Evolutionary conservation across 2,113 vertebrate species (phyloP).

Genomic region (Stigmatopora nigra): DNA sequence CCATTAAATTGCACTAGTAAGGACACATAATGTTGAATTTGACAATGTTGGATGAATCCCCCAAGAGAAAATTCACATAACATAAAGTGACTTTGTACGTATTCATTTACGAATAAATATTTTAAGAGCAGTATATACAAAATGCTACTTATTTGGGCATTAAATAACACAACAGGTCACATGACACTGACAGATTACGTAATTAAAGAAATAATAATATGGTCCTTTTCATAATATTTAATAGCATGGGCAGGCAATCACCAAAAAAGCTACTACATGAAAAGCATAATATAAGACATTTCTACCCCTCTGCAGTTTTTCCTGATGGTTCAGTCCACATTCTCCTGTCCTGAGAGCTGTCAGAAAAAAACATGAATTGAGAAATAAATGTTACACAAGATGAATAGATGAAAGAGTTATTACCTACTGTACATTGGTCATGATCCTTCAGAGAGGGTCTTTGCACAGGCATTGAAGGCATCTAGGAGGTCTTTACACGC

Average conservation of each 20-base stretch:
- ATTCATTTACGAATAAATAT: background rate
- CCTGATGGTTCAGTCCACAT: constrained; percentile 42
- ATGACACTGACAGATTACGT: too few relatives aligned
- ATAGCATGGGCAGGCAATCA: constrained; percentile 5
- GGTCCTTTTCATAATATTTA: background rate
- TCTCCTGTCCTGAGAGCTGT: constrained; percentile 16
- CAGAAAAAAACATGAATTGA: constrained; percentile 5
- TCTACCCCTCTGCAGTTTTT: constrained; percentile 14
- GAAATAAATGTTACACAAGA: background rate
- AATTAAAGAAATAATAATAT: background rate
- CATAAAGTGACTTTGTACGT: background rate
- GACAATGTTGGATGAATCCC: background rate
- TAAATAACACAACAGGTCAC: too few relatives aligned
- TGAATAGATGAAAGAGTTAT: background rate
- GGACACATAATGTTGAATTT: background rate
- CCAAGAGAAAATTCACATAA: background rate
- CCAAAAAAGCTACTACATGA: constrained; percentile 13
- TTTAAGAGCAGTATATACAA: too few relatives aligned
- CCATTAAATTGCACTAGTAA: too few relatives aligned
- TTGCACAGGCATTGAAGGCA: constrained; percentile 67
- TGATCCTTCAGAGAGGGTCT: constrained; percentile 56
- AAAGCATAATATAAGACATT: background rate
- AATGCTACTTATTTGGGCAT: too few relatives aligned
- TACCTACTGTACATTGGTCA: constrained; percentile 24
- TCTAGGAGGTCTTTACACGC: constrained; percentile 65